Evolutionary conservation across 1,140 invertebrate genomes (phyloP), one percentile per base, ranked within the genome.

Genomic region (Drosophila repletoides): DNA sequence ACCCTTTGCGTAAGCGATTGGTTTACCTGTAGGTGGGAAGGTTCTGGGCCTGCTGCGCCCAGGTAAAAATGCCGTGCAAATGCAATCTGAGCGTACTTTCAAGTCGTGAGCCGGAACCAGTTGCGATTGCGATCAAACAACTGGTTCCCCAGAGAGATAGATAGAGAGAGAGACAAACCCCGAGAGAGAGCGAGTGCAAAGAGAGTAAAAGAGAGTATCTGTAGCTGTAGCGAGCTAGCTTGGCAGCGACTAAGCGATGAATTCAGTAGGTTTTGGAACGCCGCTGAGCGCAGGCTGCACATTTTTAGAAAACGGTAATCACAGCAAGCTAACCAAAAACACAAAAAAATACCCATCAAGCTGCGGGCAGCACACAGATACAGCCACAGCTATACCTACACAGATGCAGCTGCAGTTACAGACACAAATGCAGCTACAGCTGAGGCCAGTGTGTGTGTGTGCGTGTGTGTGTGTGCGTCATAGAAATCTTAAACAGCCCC

Each of bases 241-340:
- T 61, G 45, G 60, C 29, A 33, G 34, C 15, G 31, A 43, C 29
- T 63, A 31, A n/a, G 56, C 40, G 33, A 43, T 48, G 28, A 34
- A 52, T 41, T 84, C 61, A 84, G 80, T 80, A 84, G 80, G 80
- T 86, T 86, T 84, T 79, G 64, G 75, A 80, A 86, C 80, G 80
- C 75, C 80, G 80, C 81, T 72, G 80, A 86, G 80, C 77, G 80
- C 80, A 86, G n/a, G 79, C 79, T 79, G 79, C 80, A 75, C 34
- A 79, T 63, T 72, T 75, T 66, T 65, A 60, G 60, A 56, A 71
- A 69, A 83, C 79, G 79, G 79, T 81, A 86, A 86, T 70, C 40
- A 68, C 43, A 61, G 55, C 14, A 15, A 29, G 12, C 19, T 2
- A 7, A 14, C 9, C 36, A 10, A 6, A 17, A 49, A 28, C 17